Evolutionary conservation across 1,140 invertebrate species (phyloP).

Genomic region (Oedothorax gibbosus): DNA sequence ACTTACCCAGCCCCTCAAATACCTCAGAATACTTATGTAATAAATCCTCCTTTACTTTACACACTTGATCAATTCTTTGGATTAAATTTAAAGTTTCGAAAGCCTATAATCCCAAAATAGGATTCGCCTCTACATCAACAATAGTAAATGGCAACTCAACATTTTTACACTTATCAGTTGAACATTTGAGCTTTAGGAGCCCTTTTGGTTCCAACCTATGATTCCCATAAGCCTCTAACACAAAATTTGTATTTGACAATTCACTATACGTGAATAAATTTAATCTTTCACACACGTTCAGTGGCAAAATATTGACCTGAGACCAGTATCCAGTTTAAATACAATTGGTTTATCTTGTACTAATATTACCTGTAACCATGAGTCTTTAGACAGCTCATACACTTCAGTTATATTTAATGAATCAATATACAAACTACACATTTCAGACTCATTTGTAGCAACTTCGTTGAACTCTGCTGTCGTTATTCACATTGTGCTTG

Average conservation of each 20-base stretch:
- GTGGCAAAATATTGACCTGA: constrained; percentile 25
- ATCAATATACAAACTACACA: background rate
- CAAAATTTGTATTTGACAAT: constrained; percentile 12
- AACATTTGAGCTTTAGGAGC: constrained; percentile 14
- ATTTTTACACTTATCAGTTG: constrained; percentile 4
- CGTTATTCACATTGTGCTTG: background rate
- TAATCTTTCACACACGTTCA: background rate
- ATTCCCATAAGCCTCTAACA: constrained; percentile 25
- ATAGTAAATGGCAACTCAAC: constrained; percentile 30
- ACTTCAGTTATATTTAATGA: background rate
- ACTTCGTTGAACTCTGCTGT: background rate
- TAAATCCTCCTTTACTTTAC: background rate
- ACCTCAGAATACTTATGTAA: constrained; percentile 15
- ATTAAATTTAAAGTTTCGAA: constrained; percentile 19
- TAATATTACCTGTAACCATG: background rate
- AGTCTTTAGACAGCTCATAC: background rate
- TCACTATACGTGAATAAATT: background rate
- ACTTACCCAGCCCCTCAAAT: constrained; percentile 18
- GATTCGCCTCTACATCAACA: constrained; percentile 6
- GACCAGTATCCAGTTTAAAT: constrained; percentile 40
- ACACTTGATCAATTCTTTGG: background rate
- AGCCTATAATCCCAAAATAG: constrained; percentile 16
- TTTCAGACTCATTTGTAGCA: background rate
- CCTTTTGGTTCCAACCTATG: constrained; percentile 20
- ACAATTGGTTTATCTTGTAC: background rate